A percentile compares a stretch with the other conserved stretches of the same genome.
phyloP scores from a whole-genome alignment of 2,113 vertebrate species.

The Plestiodon gilberti region DNA sequence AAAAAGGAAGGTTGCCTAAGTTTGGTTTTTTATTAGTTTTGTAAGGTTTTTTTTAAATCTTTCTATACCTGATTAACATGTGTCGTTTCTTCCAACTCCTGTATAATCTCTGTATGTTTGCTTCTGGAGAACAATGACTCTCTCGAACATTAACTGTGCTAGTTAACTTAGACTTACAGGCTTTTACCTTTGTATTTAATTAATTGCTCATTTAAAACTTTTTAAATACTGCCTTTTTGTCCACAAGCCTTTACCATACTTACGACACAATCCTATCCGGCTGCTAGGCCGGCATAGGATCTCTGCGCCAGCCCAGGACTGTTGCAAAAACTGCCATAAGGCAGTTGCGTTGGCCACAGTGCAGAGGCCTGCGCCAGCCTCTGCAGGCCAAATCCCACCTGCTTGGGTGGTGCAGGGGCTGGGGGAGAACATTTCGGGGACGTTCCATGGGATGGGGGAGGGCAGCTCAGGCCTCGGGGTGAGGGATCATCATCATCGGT shows the following conservation, averaged over 20 bases:
- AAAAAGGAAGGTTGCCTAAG: background rate
- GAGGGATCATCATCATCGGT: too few relatives aligned
- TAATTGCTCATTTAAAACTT: background rate
- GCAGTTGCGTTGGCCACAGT: too few relatives aligned
- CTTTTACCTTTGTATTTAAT: background rate
- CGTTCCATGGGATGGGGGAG: too few relatives aligned
- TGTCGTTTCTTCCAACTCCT: background rate
- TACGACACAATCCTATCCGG: too few relatives aligned
- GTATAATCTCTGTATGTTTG: background rate
- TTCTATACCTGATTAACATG: background rate
- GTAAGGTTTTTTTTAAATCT: background rate
- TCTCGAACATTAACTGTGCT: background rate
- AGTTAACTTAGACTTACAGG: background rate
- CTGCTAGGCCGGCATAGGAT: too few relatives aligned
- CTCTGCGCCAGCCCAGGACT: too few relatives aligned
- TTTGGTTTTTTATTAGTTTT: background rate
- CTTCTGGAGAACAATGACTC: background rate
- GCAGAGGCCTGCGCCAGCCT: too few relatives aligned
- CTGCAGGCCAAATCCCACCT: too few relatives aligned
- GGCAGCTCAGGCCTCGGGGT: too few relatives aligned
- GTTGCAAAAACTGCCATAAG: too few relatives aligned
- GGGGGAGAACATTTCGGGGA: too few relatives aligned
- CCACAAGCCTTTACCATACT: background rate
- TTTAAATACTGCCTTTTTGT: background rate
- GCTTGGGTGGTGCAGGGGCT: too few relatives aligned